Evolutionary conservation across 92 coral and sea anemone species (phyloP).

Genomic region (Desmophyllum pertusum): DNA sequence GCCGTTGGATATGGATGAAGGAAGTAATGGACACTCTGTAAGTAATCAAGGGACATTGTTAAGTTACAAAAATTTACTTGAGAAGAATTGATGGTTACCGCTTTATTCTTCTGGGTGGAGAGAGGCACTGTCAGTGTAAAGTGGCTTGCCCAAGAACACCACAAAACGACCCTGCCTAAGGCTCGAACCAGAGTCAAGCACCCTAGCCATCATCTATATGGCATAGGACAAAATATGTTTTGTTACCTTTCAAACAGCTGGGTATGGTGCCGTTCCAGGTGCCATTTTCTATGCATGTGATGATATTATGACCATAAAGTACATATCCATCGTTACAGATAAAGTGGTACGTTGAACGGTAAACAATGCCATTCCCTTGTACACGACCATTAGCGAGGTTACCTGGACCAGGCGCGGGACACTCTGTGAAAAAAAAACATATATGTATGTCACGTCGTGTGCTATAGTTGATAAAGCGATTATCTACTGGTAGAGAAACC

Average conservation of each 20-base stretch:
- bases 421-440: not conserved
- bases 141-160: too few species aligned
- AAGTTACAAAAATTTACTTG: not conserved
- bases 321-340: conserved; percentile 30
- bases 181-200: not conserved
- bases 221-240: not conserved
- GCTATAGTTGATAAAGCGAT: too few species aligned
- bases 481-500: too few species aligned
- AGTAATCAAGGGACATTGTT: not conserved
- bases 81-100: too few species aligned
- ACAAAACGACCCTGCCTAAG: too few species aligned
- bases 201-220: not conserved
- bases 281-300: conserved; percentile 49
- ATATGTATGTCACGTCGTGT: too few species aligned
- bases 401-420: conserved; percentile 10
- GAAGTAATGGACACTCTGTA: conserved; percentile 32
- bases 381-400: conserved; percentile 28
- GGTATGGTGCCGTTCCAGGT: conserved; percentile 63
- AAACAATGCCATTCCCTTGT: conserved; percentile 31
- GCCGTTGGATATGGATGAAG: conserved; percentile 37
- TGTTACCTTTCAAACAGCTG: conserved; percentile 39
- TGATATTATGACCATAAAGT: conserved; percentile 12
- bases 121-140: too few species aligned
- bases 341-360: conserved; percentile 37
- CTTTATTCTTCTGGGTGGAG: too few species aligned